A percentile compares a stretch with the other conserved stretches of the same genome.
phyloP scores from a whole-genome alignment of 2,113 vertebrate species.

The Cyprinodon brontotheroides region DNA sequence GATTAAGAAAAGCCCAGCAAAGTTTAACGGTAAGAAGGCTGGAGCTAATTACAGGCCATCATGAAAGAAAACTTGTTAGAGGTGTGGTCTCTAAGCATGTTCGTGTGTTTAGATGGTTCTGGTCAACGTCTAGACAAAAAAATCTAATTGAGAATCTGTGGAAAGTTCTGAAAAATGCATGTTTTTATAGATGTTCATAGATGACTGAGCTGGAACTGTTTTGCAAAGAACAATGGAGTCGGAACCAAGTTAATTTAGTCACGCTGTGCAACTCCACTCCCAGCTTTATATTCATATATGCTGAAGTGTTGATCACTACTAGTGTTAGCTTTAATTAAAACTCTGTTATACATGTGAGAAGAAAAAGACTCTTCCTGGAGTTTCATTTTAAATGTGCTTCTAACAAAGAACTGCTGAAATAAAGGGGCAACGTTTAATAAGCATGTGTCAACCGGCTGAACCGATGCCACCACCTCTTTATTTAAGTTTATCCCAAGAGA shows the following conservation, averaged over 20 bases:
- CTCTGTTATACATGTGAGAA: slow-evolving; percentile 4
- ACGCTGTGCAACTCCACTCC: background rate
- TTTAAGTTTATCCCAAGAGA: slow-evolving; percentile 68
- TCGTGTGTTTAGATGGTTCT: background rate
- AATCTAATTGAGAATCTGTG: background rate
- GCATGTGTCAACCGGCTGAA: slow-evolving; percentile 53
- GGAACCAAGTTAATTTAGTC: background rate
- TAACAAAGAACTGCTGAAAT: slow-evolving; percentile 29
- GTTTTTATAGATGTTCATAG: no score
- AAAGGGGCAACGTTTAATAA: slow-evolving; percentile 55
- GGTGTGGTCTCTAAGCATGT: background rate
- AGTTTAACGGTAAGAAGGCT: background rate
- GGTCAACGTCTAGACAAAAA: background rate
- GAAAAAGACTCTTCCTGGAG: background rate
- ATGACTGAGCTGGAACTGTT: background rate
- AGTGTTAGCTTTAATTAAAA: background rate
- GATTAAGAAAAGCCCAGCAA: background rate
- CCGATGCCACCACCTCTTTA: slow-evolving; percentile 56
- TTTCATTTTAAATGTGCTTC: slow-evolving; percentile 48
- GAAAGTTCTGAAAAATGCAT: no score
- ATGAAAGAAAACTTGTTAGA: background rate
- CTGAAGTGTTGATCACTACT: background rate
- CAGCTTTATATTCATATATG: background rate
- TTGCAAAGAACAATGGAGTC: background rate
- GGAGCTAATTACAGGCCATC: background rate